Evolutionary conservation across 2,888 invertebrate genomes (phyloP).

Genomic region (Eristalis pertinax): DNA sequence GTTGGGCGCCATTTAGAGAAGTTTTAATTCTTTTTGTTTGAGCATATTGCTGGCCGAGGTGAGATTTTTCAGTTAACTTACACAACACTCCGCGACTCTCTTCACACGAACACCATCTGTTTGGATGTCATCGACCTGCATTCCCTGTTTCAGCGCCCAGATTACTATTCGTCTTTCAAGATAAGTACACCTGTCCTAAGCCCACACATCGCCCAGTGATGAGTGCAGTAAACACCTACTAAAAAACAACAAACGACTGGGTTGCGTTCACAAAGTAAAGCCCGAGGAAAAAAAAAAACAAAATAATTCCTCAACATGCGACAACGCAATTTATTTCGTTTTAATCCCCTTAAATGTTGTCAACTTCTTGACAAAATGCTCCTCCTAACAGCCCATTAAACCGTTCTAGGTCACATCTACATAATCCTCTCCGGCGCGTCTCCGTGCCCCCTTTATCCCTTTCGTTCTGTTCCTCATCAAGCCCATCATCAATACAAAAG

Average conservation of each 20-base stretch:
- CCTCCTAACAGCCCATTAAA: constrained; percentile 31
- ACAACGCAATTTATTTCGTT: constrained; percentile 23
- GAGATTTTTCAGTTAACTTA: too few species aligned
- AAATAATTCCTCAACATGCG: constrained; percentile 1
- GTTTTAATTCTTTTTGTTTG: too few species aligned
- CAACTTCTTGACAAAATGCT: constrained; percentile 11
- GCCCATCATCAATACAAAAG: background rate
- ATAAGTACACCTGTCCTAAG: background rate
- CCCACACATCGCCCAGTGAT: background rate
- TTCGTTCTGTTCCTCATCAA: background rate
- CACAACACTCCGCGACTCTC: background rate
- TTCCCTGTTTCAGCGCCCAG: background rate
- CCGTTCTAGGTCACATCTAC: constrained; percentile 26
- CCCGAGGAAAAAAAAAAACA: background rate
- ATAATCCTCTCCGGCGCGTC: background rate
- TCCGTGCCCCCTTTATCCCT: background rate
- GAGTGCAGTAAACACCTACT: constrained; percentile 6
- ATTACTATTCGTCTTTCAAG: background rate
- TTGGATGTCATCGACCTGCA: background rate
- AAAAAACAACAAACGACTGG: constrained; percentile 11
- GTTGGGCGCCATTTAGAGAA: too few species aligned
- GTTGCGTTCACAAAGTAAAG: background rate
- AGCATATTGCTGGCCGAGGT: too few species aligned
- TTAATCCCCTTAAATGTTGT: constrained; percentile 38
- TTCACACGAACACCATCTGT: background rate